phyloP scores from a whole-genome alignment of 1,140 invertebrate species.

The Drosophila aff. region DNA sequence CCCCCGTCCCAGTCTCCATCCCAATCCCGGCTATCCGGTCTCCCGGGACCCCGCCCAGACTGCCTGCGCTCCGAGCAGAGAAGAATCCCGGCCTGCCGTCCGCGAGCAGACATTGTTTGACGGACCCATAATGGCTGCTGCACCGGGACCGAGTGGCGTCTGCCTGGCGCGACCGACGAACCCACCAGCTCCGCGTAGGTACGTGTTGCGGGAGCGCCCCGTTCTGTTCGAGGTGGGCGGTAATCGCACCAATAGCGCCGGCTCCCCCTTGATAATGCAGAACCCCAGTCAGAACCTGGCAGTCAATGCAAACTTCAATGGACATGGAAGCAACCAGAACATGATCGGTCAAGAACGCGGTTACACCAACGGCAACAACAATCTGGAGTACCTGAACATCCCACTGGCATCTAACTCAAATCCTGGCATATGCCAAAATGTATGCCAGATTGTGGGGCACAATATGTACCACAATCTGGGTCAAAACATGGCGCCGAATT shows the following conservation, averaged over 20 bases:
- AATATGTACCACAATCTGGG: neutral
- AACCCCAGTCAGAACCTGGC: neutral
- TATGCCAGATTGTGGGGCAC: neutral
- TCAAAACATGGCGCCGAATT: neutral
- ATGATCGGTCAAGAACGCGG: neutral
- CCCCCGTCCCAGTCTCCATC: neutral
- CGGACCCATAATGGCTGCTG: neutral
- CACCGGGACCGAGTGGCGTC: neutral
- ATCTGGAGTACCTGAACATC: neutral
- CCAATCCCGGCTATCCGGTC: neutral
- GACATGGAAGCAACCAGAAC: neutral
- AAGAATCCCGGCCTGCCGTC: neutral
- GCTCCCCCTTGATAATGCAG: conserved; percentile 1
- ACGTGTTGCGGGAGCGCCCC: neutral
- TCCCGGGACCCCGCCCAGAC: neutral
- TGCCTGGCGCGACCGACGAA: neutral
- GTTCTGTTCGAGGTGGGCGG: conserved; percentile 34
- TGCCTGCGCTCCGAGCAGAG: neutral
- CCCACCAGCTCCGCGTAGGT: neutral
- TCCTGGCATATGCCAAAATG: neutral
- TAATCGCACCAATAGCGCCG: neutral
- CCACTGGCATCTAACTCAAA: neutral
- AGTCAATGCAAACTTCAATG: neutral
- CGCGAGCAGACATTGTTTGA: neutral
- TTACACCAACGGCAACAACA: neutral